Evolutionary conservation across 2,113 vertebrate genomes (phyloP).

Genomic region (Xiphophorus couchianus): DNA sequence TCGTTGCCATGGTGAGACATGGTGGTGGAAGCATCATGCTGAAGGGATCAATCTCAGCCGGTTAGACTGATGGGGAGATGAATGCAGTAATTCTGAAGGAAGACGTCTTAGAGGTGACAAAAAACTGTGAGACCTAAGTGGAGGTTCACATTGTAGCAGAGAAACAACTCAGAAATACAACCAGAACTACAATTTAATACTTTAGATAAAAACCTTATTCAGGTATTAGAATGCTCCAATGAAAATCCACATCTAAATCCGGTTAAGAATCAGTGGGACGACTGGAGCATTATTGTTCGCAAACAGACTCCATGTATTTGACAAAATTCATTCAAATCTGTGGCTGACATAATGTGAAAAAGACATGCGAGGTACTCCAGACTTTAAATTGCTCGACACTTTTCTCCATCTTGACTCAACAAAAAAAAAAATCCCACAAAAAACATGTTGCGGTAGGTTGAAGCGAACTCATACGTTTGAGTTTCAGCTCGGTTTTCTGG

Average conservation of each 20-base stretch:
- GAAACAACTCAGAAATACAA: not conserved
- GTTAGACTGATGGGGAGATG: not conserved
- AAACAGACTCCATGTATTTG: not conserved
- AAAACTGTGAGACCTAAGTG: too few species aligned
- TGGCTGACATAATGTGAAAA: not conserved
- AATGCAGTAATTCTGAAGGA: not conserved
- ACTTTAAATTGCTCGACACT: conserved; percentile 21
- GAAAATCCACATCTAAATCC: too few species aligned
- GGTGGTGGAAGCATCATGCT: not conserved
- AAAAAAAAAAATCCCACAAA: not conserved
- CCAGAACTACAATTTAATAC: too few species aligned
- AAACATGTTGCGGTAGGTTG: conserved; percentile 12
- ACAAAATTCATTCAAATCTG: not conserved
- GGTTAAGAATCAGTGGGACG: not conserved
- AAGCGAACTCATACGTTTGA: conserved; percentile 29
- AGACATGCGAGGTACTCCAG: not conserved
- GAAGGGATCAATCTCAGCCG: not conserved
- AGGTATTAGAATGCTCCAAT: too few species aligned
- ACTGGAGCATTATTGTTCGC: too few species aligned
- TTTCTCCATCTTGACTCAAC: conserved; percentile 25
- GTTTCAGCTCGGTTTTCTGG: conserved; percentile 61
- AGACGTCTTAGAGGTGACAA: not conserved
- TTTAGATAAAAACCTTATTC: too few species aligned
- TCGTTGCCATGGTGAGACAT: too few species aligned
- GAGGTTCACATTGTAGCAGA: not conserved